A percentile compares a stretch with the other conserved stretches of the same genome.
phyloP scores from a whole-genome alignment of 2,113 vertebrate genomes.

The pig (Sus scrofa) region T2T-Sscrofa CM000822.6:30134501-30135000 shows the following conservation, averaged over 20 bases:
- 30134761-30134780: not conserved
- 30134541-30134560: not conserved
- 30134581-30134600: not conserved
- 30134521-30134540: not conserved
- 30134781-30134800: not conserved
- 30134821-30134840: not conserved
- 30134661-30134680: not conserved
- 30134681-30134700: not conserved
- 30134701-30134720: not conserved
- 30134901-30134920: not conserved
- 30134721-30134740: not conserved
- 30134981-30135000: not conserved
- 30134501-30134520: not conserved
- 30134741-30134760: not conserved
- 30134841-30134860: not conserved
- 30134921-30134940: not conserved
- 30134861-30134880: not conserved
- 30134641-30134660: not conserved
- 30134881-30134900: not conserved
- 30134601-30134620: not conserved
- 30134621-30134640: not conserved
- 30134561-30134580: not conserved
- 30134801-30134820: not conserved
- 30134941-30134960: not conserved
- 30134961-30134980: not conserved